Evolutionary conservation across 2,113 vertebrate species (phyloP).

Genomic region (Jaculus jaculus): DNA sequence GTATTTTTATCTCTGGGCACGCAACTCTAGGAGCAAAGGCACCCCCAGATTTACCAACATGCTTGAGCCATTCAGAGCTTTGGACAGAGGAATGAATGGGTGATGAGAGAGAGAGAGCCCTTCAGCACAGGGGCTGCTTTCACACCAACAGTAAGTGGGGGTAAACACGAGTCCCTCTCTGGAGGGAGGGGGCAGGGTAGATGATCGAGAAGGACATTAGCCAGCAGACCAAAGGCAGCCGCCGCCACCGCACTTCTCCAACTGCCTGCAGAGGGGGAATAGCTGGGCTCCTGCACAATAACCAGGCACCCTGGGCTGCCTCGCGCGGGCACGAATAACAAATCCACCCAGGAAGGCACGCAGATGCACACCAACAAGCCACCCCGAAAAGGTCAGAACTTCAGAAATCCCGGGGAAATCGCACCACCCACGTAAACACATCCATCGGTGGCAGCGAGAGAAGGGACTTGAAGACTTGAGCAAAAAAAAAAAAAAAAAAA

Average conservation of each 20-base stretch:
- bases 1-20: constrained; percentile 50
- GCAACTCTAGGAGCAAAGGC: constrained; percentile 43
- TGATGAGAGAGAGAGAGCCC: background rate
- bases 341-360: background rate
- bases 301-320: constrained; percentile 48
- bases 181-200: constrained; percentile 54
- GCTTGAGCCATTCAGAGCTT: constrained; percentile 48
- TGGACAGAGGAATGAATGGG: constrained; percentile 60
- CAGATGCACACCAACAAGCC: constrained; percentile 37
- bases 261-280: constrained; percentile 62
- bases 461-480: constrained; percentile 13
- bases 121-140: constrained; percentile 47
- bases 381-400: constrained; percentile 72
- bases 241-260: constrained; percentile 45
- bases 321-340: constrained; percentile 71
- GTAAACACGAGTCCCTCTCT: background rate
- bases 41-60: constrained; percentile 45
- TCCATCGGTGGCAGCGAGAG: background rate
- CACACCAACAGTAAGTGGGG: constrained; percentile 8
- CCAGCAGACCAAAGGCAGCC: constrained; percentile 49
- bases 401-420: constrained; percentile 51
- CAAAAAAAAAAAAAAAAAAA: background rate
- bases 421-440: constrained; percentile 36
- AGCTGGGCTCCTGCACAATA: constrained; percentile 50
- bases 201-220: constrained; percentile 46